These are phyloP conservation scores for Tortrix viridana DNA, from an alignment of 2,888 invertebrate species.

Conservation along the genomic window DNA sequence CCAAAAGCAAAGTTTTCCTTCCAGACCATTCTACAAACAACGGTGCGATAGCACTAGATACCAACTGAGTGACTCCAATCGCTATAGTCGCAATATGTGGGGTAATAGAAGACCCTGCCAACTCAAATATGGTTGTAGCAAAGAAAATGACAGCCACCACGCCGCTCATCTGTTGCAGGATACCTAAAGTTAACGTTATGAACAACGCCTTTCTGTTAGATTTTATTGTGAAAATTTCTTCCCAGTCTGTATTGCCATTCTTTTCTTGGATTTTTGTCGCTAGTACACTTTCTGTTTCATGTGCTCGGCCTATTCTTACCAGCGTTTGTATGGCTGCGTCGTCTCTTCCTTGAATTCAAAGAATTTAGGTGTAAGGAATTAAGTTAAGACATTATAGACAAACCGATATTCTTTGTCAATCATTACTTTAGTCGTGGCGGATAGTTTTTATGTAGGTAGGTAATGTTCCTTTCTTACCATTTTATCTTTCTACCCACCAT, in stretches of 20 bases:
- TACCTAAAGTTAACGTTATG: constrained; percentile 50
- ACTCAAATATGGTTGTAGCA: constrained; percentile 54
- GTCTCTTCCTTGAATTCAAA: constrained; percentile 47
- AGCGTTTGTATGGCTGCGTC: constrained; percentile 49
- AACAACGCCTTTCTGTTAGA: constrained; percentile 56
- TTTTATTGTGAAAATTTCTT: constrained; percentile 51
- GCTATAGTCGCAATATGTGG: constrained; percentile 58
- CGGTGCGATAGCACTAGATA: constrained; percentile 52
- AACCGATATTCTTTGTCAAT: too few relatives aligned
- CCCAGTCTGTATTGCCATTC: constrained; percentile 43
- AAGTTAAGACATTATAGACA: too few relatives aligned
- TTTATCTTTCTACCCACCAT: too few relatives aligned
- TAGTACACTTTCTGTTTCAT: constrained; percentile 50
- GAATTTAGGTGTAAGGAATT: neutral
- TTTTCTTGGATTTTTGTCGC: constrained; percentile 43
- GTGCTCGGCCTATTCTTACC: constrained; percentile 50
- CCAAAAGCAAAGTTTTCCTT: constrained; percentile 52
- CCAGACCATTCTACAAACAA: constrained; percentile 58
- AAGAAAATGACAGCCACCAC: constrained; percentile 53
- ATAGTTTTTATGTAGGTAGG: too few relatives aligned
- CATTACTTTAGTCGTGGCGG: too few relatives aligned
- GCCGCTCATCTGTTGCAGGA: constrained; percentile 58
- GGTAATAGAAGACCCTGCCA: constrained; percentile 53
- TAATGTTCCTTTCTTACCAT: too few relatives aligned
- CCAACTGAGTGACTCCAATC: constrained; percentile 54